Evolutionary conservation across 2,888 invertebrate genomes (phyloP).

Genomic region (Lasioglossum villosulum): DNA sequence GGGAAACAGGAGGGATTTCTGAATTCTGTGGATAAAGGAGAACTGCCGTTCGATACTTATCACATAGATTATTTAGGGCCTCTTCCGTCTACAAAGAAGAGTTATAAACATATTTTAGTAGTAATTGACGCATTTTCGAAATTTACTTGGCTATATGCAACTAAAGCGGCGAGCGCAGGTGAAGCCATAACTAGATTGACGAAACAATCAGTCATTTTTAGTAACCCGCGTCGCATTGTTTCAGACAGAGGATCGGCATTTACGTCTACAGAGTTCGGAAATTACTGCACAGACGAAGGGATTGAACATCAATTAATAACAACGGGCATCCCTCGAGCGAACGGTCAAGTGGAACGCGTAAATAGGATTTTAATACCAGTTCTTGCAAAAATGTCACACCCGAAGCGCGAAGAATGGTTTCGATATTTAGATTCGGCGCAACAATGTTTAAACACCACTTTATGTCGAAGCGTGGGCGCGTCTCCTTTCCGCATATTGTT

Average conservation of each 20-base stretch:
- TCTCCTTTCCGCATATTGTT: conserved; percentile 23
- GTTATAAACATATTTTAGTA: conserved; percentile 3
- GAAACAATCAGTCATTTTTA: conserved; percentile 24
- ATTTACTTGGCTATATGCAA: conserved; percentile 10
- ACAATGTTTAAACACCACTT: background rate
- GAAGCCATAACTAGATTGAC: background rate
- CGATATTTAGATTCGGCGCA: background rate
- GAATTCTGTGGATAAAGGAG: background rate
- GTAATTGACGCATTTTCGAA: conserved; percentile 3
- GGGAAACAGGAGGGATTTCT: background rate
- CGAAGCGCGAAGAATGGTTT: conserved; percentile 12
- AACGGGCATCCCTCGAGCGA: background rate
- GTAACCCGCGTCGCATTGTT: conserved; percentile 5
- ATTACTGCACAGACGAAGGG: background rate
- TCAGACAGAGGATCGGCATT: background rate
- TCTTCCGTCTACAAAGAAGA: background rate
- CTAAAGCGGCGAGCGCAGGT: background rate
- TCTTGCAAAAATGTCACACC: background rate
- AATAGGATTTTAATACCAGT: conserved; percentile 26
- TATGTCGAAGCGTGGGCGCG: background rate
- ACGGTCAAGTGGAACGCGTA: conserved; percentile 16
- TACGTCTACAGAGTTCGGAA: background rate
- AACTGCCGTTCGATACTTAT: background rate
- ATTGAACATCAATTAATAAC: background rate
- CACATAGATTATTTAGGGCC: conserved; percentile 14